A percentile compares a stretch with the other conserved stretches of the same genome.
Evolutionary conservation across 2,113 vertebrate genomes (phyloP).

Genomic region (Zapus hudsonius): DNA sequence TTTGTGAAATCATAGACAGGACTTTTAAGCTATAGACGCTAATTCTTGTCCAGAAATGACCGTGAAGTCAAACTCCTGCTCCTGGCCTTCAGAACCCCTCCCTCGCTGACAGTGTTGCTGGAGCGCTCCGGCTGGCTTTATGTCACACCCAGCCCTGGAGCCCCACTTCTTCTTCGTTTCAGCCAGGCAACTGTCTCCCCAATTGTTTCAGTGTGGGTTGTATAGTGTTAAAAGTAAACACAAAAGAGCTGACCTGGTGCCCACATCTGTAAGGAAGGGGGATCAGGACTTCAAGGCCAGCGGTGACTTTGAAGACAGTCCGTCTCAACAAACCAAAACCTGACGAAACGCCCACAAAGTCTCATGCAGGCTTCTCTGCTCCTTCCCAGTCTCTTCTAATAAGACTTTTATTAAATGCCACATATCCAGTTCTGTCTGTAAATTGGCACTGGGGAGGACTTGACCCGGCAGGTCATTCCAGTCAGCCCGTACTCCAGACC

Average conservation of each 20-base stretch:
- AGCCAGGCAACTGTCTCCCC: too few species aligned
- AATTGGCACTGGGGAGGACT: background rate
- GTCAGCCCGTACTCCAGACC: background rate
- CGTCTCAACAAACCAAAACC: background rate
- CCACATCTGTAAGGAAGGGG: background rate
- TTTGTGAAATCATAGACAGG: background rate
- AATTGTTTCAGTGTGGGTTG: background rate
- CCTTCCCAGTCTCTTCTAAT: background rate
- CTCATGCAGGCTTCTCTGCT: background rate
- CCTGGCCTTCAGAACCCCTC: background rate
- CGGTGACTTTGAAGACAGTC: background rate
- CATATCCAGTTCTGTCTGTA: background rate
- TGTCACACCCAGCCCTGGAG: background rate
- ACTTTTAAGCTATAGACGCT: constrained; percentile 39
- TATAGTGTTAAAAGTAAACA: background rate
- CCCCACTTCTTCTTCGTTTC: background rate
- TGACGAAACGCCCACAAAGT: background rate
- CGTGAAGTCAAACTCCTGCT: background rate
- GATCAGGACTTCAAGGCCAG: background rate
- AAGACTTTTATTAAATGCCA: background rate
- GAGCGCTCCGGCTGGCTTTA: too few species aligned
- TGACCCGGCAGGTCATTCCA: background rate
- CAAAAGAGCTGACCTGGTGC: background rate
- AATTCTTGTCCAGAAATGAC: background rate
- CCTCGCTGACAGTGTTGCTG: background rate